phyloP scores from a whole-genome alignment of 2,113 vertebrate species.

The Acanthochromis polyacanthus region DNA sequence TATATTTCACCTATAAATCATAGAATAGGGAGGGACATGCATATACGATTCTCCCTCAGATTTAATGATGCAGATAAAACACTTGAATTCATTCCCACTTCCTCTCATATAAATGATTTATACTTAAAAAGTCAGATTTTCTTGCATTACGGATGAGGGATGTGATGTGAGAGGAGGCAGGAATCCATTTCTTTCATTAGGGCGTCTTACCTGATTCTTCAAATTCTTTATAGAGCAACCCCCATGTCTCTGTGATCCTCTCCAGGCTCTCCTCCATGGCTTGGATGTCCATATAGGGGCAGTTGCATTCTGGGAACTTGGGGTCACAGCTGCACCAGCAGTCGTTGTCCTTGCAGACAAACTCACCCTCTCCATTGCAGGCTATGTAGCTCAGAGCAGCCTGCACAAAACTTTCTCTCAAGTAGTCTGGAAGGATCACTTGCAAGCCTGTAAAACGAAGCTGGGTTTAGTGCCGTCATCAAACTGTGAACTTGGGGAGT shows the following conservation, averaged over 20 bases:
- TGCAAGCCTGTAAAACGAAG: conserved; percentile 88
- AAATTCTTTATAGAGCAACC: conserved; percentile 92
- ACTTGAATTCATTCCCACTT: conserved; percentile 45
- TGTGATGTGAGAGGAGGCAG: not conserved
- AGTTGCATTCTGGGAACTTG: conserved; percentile 96
- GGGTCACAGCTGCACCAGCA: conserved; percentile 96
- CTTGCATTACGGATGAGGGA: conserved; percentile 26
- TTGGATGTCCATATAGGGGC: conserved; percentile 97
- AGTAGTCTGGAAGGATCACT: conserved; percentile 94
- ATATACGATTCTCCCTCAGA: conserved; percentile 34
- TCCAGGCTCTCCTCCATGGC: conserved; percentile 96
- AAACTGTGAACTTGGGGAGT: conserved; percentile 37
- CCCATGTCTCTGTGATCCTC: conserved; percentile 94
- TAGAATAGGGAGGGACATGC: conserved; percentile 35
- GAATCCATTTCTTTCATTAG: conserved; percentile 20
- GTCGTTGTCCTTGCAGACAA: conserved; percentile 94
- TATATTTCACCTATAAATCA: conserved; percentile 59
- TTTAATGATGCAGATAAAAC: conserved; percentile 60
- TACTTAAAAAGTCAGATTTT: conserved; percentile 32
- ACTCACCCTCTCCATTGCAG: conserved; percentile 96
- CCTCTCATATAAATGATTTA: conserved; percentile 55
- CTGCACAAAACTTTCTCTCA: conserved; percentile 93
- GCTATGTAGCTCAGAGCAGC: conserved; percentile 96
- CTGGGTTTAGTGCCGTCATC: conserved; percentile 43
- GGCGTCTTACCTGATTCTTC: conserved; percentile 91